Conservation (phyloP, 2,797 vertebrate species). For the Dallia pectoralis region DNA sequence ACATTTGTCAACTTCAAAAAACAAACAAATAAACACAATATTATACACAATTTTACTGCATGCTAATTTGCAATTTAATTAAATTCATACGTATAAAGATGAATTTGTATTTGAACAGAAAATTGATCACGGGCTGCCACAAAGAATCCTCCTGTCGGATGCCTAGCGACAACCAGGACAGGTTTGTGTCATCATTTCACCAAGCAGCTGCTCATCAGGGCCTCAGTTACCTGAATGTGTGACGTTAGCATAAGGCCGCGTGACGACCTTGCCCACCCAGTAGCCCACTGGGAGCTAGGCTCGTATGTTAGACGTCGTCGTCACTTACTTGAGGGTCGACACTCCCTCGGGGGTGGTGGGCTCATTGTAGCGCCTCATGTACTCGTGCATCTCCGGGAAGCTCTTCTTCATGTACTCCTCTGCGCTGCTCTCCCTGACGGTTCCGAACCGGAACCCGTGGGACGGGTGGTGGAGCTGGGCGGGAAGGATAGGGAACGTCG, state of each 20-base stretch:
- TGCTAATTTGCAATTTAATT: not conserved
- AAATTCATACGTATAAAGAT: not conserved
- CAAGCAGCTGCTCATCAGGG: not conserved
- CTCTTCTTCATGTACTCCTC: conserved; percentile 97
- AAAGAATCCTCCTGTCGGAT: not conserved
- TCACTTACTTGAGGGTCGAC: conserved; percentile 86
- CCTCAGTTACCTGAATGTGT: not conserved
- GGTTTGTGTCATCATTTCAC: no score
- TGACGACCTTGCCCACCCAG: not conserved
- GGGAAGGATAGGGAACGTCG: not conserved
- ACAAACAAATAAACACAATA: not conserved
- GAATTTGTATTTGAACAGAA: no score
- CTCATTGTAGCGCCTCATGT: conserved; percentile 87
- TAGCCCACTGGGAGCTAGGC: not conserved
- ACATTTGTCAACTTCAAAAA: not conserved
- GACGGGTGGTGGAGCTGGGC: conserved; percentile 90
- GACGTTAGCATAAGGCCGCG: not conserved
- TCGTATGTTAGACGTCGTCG: not conserved
- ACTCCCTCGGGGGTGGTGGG: conserved; percentile 90
- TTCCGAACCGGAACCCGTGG: conserved; percentile 89
- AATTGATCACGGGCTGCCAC: not conserved
- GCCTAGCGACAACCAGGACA: no score
- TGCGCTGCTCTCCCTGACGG: conserved; percentile 94
- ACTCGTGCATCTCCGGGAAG: conserved; percentile 92
- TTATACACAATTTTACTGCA: not conserved